Conservation (phyloP, 2,888 invertebrate species). For the Prosopocoilus inquinatus region DNA sequence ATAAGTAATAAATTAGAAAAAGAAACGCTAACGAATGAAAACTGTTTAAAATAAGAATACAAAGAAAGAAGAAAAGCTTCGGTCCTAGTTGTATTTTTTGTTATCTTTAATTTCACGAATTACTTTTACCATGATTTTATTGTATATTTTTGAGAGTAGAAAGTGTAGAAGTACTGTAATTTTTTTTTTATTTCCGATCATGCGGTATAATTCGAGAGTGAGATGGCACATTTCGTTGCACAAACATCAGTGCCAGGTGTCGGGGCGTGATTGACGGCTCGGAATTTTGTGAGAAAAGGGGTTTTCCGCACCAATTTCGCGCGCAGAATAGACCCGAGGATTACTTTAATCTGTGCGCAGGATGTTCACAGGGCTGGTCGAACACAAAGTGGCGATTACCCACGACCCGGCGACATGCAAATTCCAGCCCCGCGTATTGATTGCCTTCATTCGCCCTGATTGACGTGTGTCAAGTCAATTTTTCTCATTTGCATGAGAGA, state of each 20-base stretch:
- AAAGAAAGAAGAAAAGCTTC: too few species aligned
- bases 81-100: too few species aligned
- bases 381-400: constrained; percentile 15
- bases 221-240: background rate
- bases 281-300: constrained; percentile 29
- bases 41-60: too few species aligned
- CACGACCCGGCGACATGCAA: constrained; percentile 15
- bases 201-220: too few species aligned
- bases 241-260: constrained; percentile 28
- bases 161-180: too few species aligned
- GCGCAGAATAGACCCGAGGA: constrained; percentile 20
- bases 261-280: constrained; percentile 31
- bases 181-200: too few species aligned
- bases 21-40: background rate
- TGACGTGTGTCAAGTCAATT: constrained; percentile 26
- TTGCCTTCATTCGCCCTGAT: constrained; percentile 23
- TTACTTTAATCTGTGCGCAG: constrained; percentile 22
- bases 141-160: too few species aligned
- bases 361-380: constrained; percentile 21
- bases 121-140: too few species aligned
- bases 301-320: constrained; percentile 25
- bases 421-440: constrained; percentile 22
- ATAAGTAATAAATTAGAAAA: too few species aligned
- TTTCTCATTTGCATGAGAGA: constrained; percentile 12
- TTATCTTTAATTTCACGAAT: too few species aligned